Evolutionary conservation across 1,140 invertebrate species (phyloP), one percentile per base, ranked within the genome.

Genomic region (Drosophila sproati): DNA sequence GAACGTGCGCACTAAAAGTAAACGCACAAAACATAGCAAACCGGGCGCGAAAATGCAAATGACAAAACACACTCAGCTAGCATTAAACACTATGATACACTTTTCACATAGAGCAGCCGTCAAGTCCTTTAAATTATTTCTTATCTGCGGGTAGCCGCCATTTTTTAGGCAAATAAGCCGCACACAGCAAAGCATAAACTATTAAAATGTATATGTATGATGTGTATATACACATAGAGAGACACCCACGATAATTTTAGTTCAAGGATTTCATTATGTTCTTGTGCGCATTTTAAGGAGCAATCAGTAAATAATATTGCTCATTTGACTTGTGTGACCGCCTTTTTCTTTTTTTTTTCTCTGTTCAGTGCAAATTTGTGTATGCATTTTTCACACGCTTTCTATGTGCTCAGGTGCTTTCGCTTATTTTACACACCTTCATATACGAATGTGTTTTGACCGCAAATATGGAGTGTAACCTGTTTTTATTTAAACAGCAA

Each of bases 381-480:
- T 55, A 68, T 52, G 45, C 54, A 29, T 37, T 32, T 45, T 60
- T 67, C n/a, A 35, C 67, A 34, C 31, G 29, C 37, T 59, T 32
- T 47, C 28, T 54, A 6, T n/a, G 2, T 2, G 5, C 6, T 41
- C 34, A 35, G 39, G 1, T 61, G 56, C 51, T 51, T 6, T 8
- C 0, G 34, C 12, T 64, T 39, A 28, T 64, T 59, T 54, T 32
- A 88, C 83, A 66, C 77, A 88, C 83, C 82, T 88, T 88, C 85
- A 88, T 80, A 80, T 60, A 80, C 74, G 60, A 50, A 32, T 64
- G 12, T n/a, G 47, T 62, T 52, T 41, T 12, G n/a, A 48, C 20
- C 20, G 7, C 41, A 54, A 55, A 55, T 59, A 28, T 29, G 8
- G 28, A 56, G 48, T 66, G 29, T 20, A 48, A 52, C 52, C 48